Conservation (phyloP, 2,113 vertebrate genomes). For the Lepus europaeus region DNA sequence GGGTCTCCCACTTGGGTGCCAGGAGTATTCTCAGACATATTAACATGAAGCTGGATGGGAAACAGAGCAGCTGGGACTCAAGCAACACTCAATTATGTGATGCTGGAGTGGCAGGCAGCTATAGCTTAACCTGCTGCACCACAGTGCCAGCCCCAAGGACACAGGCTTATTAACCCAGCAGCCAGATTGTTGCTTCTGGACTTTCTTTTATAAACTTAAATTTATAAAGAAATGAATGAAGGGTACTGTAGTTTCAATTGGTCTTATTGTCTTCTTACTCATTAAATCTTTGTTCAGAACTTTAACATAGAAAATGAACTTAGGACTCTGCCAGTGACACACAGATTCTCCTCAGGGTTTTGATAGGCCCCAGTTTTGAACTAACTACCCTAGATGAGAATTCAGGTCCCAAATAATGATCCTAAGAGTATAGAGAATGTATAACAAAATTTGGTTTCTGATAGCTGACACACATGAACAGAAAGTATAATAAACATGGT, state of each 20-base stretch:
- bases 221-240: constrained; percentile 33
- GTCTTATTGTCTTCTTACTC: neutral
- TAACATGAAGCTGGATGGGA: too few relatives aligned
- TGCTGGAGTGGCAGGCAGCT: too few relatives aligned
- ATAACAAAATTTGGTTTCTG: neutral
- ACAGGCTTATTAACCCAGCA: too few relatives aligned
- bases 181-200: too few relatives aligned
- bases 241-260: neutral
- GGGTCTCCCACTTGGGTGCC: too few relatives aligned
- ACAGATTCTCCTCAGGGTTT: neutral
- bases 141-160: too few relatives aligned
- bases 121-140: too few relatives aligned
- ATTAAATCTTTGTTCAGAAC: neutral
- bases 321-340: neutral
- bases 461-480: constrained; percentile 21
- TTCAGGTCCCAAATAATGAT: neutral
- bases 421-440: neutral
- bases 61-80: too few relatives aligned
- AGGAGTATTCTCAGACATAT: too few relatives aligned
- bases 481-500: neutral
- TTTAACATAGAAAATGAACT: constrained; percentile 44
- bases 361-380: neutral
- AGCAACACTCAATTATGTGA: too few relatives aligned
- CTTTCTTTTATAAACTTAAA: neutral
- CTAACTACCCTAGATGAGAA: neutral